phyloP scores from a whole-genome alignment of 53 echinoderm and acorn worm species.

The Arbacia lixula region DNA sequence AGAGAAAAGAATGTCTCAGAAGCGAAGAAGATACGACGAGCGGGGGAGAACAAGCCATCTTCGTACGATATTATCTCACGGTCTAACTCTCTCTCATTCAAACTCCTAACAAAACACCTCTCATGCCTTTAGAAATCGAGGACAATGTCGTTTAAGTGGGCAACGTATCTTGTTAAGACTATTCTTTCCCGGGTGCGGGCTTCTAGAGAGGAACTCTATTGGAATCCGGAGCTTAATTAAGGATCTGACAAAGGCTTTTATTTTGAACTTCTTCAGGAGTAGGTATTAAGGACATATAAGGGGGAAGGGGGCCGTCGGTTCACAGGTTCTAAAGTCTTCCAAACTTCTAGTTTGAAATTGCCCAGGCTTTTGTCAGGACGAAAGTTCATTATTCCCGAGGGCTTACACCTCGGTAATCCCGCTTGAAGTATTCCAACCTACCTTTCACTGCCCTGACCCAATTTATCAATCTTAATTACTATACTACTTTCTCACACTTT shows the following conservation, averaged over 20 bases:
- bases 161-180: constrained; percentile 31
- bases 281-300: too few relatives aligned
- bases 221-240: constrained; percentile 43
- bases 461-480: too few relatives aligned
- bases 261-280: constrained; percentile 27
- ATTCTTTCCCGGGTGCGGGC: constrained; percentile 2
- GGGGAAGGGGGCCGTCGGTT: too few relatives aligned
- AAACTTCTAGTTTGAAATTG: too few relatives aligned
- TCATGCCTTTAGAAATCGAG: constrained; percentile 16
- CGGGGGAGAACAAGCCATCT: neutral
- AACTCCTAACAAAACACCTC: constrained; percentile 21
- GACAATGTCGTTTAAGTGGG: constrained; percentile 35
- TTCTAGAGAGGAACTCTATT: constrained; percentile 13
- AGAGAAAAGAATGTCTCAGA: constrained; percentile 12
- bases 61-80: constrained; percentile 30
- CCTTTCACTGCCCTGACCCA: too few relatives aligned
- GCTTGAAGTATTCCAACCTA: too few relatives aligned
- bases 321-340: too few relatives aligned
- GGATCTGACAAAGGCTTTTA: constrained; percentile 18
- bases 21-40: neutral
- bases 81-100: constrained; percentile 9
- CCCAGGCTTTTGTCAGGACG: too few relatives aligned
- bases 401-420: too few relatives aligned
- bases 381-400: too few relatives aligned
- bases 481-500: too few relatives aligned